Evolutionary conservation across 2,113 vertebrate species (phyloP).

Genomic region (Orycteropus afer): DNA sequence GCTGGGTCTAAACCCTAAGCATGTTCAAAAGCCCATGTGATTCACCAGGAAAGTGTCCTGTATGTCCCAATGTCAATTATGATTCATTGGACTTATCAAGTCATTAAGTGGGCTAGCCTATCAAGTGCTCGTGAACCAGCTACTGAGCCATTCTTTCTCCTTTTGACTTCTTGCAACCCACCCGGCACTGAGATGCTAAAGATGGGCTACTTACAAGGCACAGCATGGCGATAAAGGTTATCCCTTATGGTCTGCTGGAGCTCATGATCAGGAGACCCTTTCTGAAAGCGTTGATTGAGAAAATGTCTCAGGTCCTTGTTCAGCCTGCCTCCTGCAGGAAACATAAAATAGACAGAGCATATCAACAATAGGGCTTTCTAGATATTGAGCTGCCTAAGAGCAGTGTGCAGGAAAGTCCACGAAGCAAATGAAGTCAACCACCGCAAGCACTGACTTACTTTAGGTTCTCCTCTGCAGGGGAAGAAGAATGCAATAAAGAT

Average conservation of each 20-base stretch:
- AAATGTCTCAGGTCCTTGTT: slow-evolving; percentile 97
- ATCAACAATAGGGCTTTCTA: slow-evolving; percentile 58
- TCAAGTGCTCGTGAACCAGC: not conserved
- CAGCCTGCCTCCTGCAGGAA: slow-evolving; percentile 93
- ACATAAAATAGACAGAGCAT: slow-evolving; percentile 72
- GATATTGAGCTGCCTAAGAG: not conserved
- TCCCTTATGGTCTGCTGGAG: slow-evolving; percentile 97
- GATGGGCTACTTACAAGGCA: slow-evolving; percentile 96
- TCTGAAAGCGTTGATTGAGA: slow-evolving; percentile 97
- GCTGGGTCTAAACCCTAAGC: not conserved
- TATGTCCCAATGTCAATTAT: not conserved
- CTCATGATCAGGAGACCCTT: slow-evolving; percentile 95
- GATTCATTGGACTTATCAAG: not conserved
- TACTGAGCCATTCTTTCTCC: not conserved
- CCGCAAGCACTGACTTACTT: not conserved
- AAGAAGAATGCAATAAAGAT: not conserved
- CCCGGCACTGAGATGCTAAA: not conserved
- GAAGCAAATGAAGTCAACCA: not conserved
- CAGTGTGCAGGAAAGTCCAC: not conserved
- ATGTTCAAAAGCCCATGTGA: not conserved
- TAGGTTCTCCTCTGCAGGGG: not conserved
- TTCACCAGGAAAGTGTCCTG: not conserved
- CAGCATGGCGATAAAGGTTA: slow-evolving; percentile 98
- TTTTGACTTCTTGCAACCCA: not conserved
- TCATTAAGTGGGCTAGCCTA: not conserved